phyloP scores from a whole-genome alignment of 2,113 vertebrate genomes.

The Sminthopsis crassicaudata region DNA sequence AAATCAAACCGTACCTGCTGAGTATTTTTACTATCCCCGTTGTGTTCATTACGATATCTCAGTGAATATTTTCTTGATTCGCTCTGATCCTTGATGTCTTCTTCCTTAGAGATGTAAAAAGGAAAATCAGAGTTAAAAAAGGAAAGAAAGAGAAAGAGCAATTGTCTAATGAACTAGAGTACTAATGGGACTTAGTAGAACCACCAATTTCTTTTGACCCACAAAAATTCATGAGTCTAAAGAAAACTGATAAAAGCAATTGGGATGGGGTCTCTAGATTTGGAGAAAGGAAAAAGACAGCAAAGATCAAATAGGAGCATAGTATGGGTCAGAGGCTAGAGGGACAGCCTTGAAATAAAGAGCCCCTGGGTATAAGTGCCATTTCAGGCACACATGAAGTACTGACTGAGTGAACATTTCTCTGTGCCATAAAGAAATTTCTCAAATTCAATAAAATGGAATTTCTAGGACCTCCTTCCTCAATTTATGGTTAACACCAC shows the following conservation, averaged over 20 bases:
- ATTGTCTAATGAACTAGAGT: not conserved
- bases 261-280: not conserved
- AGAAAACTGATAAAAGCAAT: not conserved
- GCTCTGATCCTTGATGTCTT: constrained; percentile 32
- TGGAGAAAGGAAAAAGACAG: not conserved
- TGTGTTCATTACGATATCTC: constrained; percentile 55
- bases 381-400: not conserved
- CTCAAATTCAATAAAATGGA: not conserved
- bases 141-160: not conserved
- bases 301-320: not conserved
- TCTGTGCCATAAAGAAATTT: not conserved
- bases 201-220: not conserved
- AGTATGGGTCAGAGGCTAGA: not conserved
- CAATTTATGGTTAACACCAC: not conserved
- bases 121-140: not conserved
- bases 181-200: not conserved
- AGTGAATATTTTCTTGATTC: not conserved
- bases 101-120: constrained; percentile 60
- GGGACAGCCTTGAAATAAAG: not conserved
- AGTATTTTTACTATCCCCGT: not conserved
- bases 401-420: not conserved
- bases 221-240: not conserved
- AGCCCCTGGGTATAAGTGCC: not conserved
- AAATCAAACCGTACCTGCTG: constrained; percentile 59
- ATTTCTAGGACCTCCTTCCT: not conserved